These are phyloP conservation scores for Cheirogaleus medius DNA, from an alignment of 2,113 vertebrate genomes.

Conservation along the genomic window DNA sequence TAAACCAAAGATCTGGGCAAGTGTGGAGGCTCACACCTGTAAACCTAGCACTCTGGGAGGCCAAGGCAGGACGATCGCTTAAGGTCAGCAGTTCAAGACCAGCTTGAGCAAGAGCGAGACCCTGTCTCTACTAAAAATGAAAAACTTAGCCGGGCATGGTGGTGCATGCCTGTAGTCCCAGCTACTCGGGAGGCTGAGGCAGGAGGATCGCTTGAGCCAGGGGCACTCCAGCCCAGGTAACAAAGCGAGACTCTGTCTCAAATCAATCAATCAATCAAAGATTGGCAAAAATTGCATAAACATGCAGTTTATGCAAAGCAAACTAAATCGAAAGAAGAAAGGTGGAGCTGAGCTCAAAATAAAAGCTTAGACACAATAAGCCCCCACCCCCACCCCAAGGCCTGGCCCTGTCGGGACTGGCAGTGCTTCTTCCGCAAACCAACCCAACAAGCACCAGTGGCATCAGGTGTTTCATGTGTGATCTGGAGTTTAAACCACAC, in stretches of 20 bases:
- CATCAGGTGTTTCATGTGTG: fast-evolving
- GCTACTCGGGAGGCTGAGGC: too few species aligned
- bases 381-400: not conserved
- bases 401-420: not conserved
- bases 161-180: too few species aligned
- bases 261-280: not conserved
- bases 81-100: too few species aligned
- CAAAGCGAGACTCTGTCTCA: too few species aligned
- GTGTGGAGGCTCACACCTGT: too few species aligned
- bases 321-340: not conserved
- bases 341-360: not conserved
- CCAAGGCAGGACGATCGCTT: too few species aligned
- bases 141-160: too few species aligned
- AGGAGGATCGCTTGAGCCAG: too few species aligned
- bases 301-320: not conserved
- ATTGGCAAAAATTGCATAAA: not conserved
- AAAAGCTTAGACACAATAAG: not conserved
- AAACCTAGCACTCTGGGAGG: too few species aligned
- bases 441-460: fast-evolving
- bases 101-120: too few species aligned
- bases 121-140: too few species aligned
- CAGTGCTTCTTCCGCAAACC: not conserved
- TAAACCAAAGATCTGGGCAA: not conserved
- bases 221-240: too few species aligned
- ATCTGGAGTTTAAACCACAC: fast-evolving